These are phyloP conservation scores for Pocota personata DNA, from an alignment of 2,888 invertebrate species.

Conservation along the genomic window DNA sequence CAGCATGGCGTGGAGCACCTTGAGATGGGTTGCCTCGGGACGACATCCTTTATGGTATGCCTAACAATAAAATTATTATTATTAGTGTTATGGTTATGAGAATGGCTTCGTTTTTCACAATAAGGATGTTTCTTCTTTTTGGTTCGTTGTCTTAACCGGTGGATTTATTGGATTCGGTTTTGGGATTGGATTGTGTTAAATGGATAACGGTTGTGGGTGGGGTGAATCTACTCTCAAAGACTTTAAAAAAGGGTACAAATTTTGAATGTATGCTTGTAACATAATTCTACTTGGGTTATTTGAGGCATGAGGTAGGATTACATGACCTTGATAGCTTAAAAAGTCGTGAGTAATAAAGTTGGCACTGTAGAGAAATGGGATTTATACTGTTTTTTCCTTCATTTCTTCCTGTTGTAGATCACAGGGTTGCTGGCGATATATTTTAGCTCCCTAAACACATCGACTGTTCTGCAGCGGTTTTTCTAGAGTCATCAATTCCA, in stretches of 20 bases:
- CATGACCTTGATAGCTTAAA: conserved; percentile 12
- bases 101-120: conserved; percentile 68
- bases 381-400: neutral
- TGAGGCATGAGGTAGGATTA: conserved; percentile 19
- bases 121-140: conserved; percentile 46
- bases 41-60: conserved; percentile 61
- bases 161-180: conserved; percentile 63
- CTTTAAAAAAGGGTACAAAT: conserved; percentile 39
- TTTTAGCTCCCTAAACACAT: too few species aligned
- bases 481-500: too few species aligned
- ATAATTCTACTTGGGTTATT: conserved; percentile 50
- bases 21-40: conserved; percentile 45
- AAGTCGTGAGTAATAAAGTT: neutral
- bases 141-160: conserved; percentile 50
- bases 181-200: conserved; percentile 51
- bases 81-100: conserved; percentile 70
- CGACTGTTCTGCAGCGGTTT: too few species aligned
- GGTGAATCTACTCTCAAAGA: conserved; percentile 7
- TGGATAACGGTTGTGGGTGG: neutral
- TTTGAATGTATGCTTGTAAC: conserved; percentile 36
- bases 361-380: neutral
- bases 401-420: too few species aligned
- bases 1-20: conserved; percentile 8
- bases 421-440: too few species aligned
- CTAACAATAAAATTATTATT: conserved; percentile 69